phyloP scores from a whole-genome alignment of 2,113 vertebrate species.

The Desmodus rotundus region DNA sequence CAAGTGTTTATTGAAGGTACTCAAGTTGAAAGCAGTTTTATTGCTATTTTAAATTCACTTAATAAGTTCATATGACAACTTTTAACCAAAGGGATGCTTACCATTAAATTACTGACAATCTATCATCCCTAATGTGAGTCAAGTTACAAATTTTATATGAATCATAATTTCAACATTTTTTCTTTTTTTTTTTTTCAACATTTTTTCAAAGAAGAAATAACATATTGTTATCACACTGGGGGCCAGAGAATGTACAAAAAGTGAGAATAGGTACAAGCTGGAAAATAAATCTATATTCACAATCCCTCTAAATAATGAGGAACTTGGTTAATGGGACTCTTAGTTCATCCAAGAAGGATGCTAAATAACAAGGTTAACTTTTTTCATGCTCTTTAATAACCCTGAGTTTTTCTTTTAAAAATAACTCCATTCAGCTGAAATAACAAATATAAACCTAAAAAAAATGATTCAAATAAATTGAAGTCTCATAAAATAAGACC shows the following conservation, averaged over 20 bases:
- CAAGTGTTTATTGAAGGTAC: neutral
- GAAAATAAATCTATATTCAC: neutral
- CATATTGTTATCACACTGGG: neutral
- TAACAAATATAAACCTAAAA: conserved; percentile 38
- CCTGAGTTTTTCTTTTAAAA: neutral
- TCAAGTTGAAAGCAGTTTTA: neutral
- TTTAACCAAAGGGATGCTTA: neutral
- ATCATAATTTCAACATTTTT: neutral
- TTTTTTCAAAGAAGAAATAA: conserved; percentile 8
- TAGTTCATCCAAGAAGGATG: neutral
- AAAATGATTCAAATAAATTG: neutral
- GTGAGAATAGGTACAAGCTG: neutral
- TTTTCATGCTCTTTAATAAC: neutral
- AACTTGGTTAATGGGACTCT: neutral
- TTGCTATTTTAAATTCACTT: neutral
- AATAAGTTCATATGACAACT: neutral
- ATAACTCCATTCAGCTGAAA: neutral
- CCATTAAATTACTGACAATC: neutral
- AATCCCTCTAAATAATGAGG: neutral
- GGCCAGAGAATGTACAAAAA: neutral
- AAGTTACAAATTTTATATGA: neutral
- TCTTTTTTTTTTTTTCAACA: conserved; percentile 6
- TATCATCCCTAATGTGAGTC: neutral
- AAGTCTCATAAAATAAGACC: conserved; percentile 24
- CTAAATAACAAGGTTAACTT: neutral